phyloP scores from a whole-genome alignment of 2,113 vertebrate genomes.

The Cricetomys ansorgei region DNA sequence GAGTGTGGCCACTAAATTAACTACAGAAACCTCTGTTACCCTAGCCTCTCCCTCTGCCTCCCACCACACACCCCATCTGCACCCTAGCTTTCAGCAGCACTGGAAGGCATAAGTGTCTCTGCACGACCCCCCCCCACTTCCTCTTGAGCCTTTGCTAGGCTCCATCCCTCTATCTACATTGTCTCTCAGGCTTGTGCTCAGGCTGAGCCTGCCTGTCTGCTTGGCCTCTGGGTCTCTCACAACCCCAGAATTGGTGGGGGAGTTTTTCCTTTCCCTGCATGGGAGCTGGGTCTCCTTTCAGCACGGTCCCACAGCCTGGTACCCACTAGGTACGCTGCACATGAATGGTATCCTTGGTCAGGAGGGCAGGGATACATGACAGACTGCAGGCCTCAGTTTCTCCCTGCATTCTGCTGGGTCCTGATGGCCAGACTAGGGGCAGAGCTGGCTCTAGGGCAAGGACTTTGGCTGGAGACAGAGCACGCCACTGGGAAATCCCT shows the following conservation, averaged over 20 bases:
- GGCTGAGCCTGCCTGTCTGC: neutral
- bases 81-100: neutral
- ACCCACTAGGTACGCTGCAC: neutral
- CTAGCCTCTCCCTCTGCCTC: neutral
- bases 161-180: neutral
- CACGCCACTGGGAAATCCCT: neutral
- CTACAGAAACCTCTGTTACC: neutral
- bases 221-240: neutral
- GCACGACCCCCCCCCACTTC: accelerated
- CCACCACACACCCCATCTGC: accelerated
- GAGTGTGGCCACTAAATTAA: neutral
- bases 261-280: neutral
- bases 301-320: neutral
- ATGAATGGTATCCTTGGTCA: neutral
- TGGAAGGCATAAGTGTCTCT: neutral
- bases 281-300: neutral
- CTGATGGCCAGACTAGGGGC: neutral
- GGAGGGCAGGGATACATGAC: neutral
- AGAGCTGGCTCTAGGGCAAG: neutral
- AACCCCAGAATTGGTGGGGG: neutral
- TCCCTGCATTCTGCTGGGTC: neutral
- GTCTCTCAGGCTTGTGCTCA: neutral
- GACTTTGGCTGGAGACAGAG: neutral
- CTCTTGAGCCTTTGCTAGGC: neutral
- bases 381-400: neutral